Conservation (phyloP, 1,140 invertebrate genomes). For the Apis laboriosa region DNA sequence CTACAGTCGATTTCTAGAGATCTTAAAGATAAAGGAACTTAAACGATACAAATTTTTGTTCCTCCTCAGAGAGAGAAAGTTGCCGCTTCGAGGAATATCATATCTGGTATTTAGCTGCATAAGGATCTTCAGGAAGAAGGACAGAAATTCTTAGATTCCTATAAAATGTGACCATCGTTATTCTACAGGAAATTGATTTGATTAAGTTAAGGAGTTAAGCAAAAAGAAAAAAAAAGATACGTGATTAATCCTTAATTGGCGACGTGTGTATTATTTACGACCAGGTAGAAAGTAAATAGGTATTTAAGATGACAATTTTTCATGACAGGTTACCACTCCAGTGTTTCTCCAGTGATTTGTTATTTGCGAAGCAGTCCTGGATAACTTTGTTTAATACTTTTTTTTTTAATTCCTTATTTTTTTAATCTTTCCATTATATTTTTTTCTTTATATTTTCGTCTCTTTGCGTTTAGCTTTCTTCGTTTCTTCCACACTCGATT, state of each 20-base stretch:
- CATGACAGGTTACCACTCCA: neutral
- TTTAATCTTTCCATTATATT: no score
- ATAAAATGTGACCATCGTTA: neutral
- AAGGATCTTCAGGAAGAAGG: neutral
- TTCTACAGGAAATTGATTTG: neutral
- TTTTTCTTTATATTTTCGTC: no score
- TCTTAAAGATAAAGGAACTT: neutral
- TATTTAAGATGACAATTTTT: neutral
- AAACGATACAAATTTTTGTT: neutral
- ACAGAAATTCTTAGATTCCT: neutral
- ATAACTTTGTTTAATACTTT: no score
- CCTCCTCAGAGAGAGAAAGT: slow-evolving; percentile 20
- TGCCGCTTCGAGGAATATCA: slow-evolving; percentile 11
- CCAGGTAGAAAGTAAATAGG: slow-evolving; percentile 4
- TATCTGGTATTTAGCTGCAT: neutral
- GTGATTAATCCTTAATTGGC: neutral
- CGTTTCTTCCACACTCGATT: no score
- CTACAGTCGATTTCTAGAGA: neutral
- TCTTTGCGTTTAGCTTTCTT: no score
- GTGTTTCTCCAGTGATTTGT: neutral
- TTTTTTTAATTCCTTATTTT: no score
- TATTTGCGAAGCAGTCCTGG: no score
- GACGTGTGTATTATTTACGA: neutral
- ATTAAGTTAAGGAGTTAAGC: no score
- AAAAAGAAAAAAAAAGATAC: neutral